phyloP scores from a whole-genome alignment of 2,888 invertebrate genomes.

The Podabrus alpinus region DNA sequence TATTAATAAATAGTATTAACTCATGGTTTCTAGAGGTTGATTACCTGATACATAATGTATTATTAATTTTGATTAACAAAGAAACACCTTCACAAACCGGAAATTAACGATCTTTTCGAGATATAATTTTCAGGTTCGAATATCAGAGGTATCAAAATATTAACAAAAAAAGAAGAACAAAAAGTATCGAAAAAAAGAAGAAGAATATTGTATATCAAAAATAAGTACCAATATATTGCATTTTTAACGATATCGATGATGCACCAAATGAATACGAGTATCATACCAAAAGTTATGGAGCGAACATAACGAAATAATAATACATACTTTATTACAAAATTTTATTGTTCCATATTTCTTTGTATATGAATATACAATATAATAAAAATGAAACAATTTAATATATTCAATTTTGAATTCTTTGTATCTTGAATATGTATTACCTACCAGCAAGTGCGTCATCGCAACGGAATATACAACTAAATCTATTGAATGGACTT shows the following conservation, averaged over 20 bases:
- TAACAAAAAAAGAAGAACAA: background rate
- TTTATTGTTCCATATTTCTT: background rate
- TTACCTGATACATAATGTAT: constrained; percentile 2
- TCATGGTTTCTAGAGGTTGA: constrained; percentile 1
- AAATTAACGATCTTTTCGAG: background rate
- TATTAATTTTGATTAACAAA: constrained; percentile 3
- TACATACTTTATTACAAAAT: background rate
- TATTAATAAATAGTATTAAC: constrained; percentile 1
- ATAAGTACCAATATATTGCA: background rate
- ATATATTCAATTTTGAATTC: background rate
- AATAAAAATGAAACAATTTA: background rate
- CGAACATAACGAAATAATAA: background rate
- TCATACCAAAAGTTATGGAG: background rate
- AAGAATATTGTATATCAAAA: background rate
- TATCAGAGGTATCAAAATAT: background rate
- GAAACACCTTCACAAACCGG: constrained; percentile 1
- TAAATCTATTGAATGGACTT: background rate
- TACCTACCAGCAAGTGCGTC: background rate
- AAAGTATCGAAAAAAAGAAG: background rate
- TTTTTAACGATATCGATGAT: background rate
- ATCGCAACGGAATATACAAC: background rate
- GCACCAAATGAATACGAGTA: background rate
- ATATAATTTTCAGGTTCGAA: background rate
- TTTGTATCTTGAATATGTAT: background rate
- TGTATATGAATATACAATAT: background rate